Evolutionary conservation across 1,140 invertebrate genomes (phyloP).

Genomic region (Harpegnathos saltator): DNA sequence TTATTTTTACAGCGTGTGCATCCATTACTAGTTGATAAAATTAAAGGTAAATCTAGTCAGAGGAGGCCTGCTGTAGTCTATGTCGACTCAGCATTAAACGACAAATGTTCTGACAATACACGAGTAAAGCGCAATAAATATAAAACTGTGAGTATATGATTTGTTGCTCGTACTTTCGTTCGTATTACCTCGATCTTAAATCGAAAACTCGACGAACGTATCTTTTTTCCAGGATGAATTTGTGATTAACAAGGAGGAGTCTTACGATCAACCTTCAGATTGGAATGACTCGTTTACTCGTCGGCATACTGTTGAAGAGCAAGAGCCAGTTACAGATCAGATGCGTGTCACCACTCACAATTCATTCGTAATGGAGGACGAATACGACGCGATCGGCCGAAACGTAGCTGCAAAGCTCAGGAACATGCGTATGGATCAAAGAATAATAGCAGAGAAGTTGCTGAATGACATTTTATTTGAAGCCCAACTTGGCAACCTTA

Average conservation of each 20-base stretch:
- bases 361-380: constrained; percentile 80
- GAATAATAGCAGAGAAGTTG: constrained; percentile 84
- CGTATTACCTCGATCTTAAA: not conserved
- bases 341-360: constrained; percentile 79
- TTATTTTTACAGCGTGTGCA: constrained; percentile 82
- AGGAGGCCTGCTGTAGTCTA: constrained; percentile 84
- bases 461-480: constrained; percentile 85
- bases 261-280: constrained; percentile 77
- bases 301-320: constrained; percentile 75
- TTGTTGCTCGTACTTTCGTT: not conserved
- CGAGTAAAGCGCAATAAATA: constrained; percentile 82
- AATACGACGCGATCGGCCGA: constrained; percentile 84
- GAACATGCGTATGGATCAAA: constrained; percentile 84
- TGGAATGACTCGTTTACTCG: constrained; percentile 77
- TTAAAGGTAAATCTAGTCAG: constrained; percentile 85
- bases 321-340: constrained; percentile 67
- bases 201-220: too few species aligned
- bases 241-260: constrained; percentile 75
- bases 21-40: constrained; percentile 82
- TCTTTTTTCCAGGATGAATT: constrained; percentile 77
- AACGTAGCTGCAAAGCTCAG: constrained; percentile 84
- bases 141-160: constrained; percentile 74
- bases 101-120: constrained; percentile 79
- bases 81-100: constrained; percentile 79
- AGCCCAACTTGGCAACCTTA: constrained; percentile 84